Evolutionary conservation across 2,113 vertebrate genomes (phyloP), one percentile per base, ranked within the genome.

Genomic region (Benitochromis conjunctus): DNA sequence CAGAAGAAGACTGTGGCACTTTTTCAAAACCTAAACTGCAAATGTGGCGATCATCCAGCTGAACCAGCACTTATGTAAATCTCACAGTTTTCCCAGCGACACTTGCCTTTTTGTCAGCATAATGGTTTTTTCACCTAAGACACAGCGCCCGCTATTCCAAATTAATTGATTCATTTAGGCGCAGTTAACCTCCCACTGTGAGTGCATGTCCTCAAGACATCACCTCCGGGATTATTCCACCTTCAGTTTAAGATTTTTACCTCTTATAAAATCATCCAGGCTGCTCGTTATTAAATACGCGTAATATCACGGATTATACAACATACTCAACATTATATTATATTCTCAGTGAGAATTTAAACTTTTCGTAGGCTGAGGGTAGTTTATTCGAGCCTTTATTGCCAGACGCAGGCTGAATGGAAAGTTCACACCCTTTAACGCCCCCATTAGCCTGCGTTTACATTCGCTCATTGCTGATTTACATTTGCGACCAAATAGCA

Each of bases 381-480:
- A 82, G 91, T 89, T 94, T 88, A 92, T 95, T 94, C 86, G 88
- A 84, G 14, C n/a, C 16, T 88, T 92, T 86, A 85, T 92, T 90
- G 91, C 86, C 87, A 94, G 94, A 94, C 89, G 79, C 51, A 74
- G 87, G 91, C 87, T 76, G 71, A 92, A 93, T 86, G 46, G 84
- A 91, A 90, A 91, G 92, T 96, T 98, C 87, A 85, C 98, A 97
- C 97, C 97, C 97, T 96, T 97, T 97, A 97, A 96, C 96, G 81
- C 2, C 87, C 92, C 96, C 94, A 96, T 98, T 96, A 97, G 90
- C 92, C 94, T 86, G 91, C 96, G 96, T 97, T 97, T 96, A 94
- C 95, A 94, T 92, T 95, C 91, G 91, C 94, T 97, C 96, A 97
- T 97, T 81, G 97, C 95, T 95, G 95, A 95, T 97, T 97, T 96